These are phyloP conservation scores for Agapostemon virescens DNA, from an alignment of 2,888 invertebrate species.

Conservation along the genomic window DNA sequence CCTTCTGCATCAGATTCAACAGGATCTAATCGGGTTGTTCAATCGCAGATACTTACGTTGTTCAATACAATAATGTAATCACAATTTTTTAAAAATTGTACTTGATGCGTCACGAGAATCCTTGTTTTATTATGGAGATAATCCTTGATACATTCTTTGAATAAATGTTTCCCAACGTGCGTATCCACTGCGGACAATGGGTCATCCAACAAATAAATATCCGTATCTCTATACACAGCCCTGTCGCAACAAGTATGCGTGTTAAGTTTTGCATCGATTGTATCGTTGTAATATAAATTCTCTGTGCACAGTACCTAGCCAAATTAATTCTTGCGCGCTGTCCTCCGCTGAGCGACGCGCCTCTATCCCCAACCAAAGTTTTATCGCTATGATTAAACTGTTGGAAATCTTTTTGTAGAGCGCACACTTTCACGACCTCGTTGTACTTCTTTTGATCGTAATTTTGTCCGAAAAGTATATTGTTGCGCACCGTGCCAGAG, in stretches of 20 bases:
- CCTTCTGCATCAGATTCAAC: background rate
- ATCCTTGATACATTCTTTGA: slow-evolving; percentile 87
- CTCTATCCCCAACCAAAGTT: slow-evolving; percentile 89
- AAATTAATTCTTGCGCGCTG: slow-evolving; percentile 90
- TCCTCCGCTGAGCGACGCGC: slow-evolving; percentile 89
- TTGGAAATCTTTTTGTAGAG: slow-evolving; percentile 86
- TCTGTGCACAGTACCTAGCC: slow-evolving; percentile 81
- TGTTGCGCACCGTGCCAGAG: slow-evolving; percentile 87
- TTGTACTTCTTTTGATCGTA: slow-evolving; percentile 82
- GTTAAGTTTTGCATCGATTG: background rate
- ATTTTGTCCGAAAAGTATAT: slow-evolving; percentile 88
- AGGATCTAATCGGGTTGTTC: background rate
- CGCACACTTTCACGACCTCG: slow-evolving; percentile 84
- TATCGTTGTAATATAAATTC: too few species aligned
- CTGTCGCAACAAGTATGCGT: slow-evolving; percentile 74
- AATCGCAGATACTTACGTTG: slow-evolving; percentile 82
- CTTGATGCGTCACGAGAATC: slow-evolving; percentile 91
- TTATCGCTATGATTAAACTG: slow-evolving; percentile 87
- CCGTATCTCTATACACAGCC: slow-evolving; percentile 89
- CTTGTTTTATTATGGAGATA: slow-evolving; percentile 86
- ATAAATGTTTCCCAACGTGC: slow-evolving; percentile 88
- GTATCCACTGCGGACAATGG: slow-evolving; percentile 91
- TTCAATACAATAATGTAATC: slow-evolving; percentile 85
- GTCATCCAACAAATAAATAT: slow-evolving; percentile 90
- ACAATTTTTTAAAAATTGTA: slow-evolving; percentile 87